Conservation (phyloP, 2,797 vertebrate genomes). For the Amblyraja radiata region DNA sequence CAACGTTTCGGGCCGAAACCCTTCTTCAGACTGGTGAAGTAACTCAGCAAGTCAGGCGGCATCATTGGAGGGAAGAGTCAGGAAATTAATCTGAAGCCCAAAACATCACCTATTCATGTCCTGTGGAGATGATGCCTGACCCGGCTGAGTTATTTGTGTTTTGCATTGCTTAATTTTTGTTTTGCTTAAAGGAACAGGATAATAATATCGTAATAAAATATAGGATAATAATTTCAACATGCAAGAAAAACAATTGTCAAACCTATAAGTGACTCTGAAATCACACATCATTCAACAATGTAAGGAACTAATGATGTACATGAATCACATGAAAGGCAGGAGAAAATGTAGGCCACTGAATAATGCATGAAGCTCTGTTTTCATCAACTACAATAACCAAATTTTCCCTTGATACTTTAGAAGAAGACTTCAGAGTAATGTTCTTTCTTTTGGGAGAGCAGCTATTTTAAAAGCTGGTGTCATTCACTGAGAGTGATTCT, state of each 20-base stretch:
- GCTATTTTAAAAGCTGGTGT: constrained; percentile 23
- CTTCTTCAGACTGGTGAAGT: no score
- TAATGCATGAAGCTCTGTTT: background rate
- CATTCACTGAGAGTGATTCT: background rate
- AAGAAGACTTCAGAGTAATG: background rate
- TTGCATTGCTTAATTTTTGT: background rate
- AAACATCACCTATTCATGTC: no score
- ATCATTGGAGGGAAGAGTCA: no score
- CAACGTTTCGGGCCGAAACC: no score
- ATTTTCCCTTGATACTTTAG: background rate
- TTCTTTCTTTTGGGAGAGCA: background rate
- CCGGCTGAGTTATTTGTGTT: no score
- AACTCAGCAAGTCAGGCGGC: no score
- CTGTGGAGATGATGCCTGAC: no score
- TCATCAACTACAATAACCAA: background rate
- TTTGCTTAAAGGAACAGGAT: background rate
- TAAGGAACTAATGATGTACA: background rate
- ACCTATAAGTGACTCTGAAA: background rate
- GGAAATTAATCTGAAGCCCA: no score
- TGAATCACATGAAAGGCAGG: background rate
- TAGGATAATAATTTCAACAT: background rate
- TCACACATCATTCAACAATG: background rate
- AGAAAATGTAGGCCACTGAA: constrained; percentile 22
- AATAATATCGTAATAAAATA: background rate
- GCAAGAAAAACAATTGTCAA: background rate